phyloP scores from a whole-genome alignment of 2,888 invertebrate species.

The Caenorhabditis virilis region DNA sequence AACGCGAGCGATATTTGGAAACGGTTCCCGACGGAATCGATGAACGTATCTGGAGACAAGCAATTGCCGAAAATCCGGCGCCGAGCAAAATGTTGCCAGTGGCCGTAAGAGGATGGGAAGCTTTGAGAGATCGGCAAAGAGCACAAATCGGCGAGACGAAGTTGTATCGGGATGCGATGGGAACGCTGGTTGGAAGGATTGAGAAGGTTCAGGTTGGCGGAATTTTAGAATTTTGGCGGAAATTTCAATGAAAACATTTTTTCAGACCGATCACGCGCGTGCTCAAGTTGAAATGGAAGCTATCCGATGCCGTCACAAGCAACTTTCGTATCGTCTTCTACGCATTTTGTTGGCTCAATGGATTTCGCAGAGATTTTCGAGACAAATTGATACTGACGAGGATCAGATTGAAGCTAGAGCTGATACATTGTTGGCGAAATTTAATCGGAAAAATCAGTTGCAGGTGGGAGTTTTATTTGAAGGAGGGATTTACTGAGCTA shows the following conservation, averaged over 20 bases:
- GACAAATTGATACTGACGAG: conserved; percentile 46
- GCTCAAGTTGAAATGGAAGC: conserved; percentile 21
- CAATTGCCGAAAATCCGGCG: conserved; percentile 92
- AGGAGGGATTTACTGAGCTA: too few species aligned
- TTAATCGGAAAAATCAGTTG: conserved; percentile 88
- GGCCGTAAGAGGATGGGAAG: conserved; percentile 86
- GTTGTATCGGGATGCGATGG: conserved; percentile 16
- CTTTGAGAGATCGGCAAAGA: conserved; percentile 75
- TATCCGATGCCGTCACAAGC: conserved; percentile 26
- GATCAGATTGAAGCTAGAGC: conserved; percentile 80
- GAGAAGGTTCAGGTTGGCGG: conserved; percentile 14
- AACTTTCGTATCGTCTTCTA: conserved; percentile 26
- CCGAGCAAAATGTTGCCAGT: conserved; percentile 87
- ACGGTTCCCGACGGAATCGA: conserved; percentile 50
- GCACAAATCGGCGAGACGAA: conserved; percentile 47
- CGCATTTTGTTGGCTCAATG: conserved; percentile 41
- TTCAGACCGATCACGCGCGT: conserved; percentile 18
- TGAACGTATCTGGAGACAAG: conserved; percentile 90
- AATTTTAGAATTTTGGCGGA: too few species aligned
- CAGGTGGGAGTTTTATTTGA: conserved; percentile 76
- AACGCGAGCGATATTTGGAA: conserved; percentile 42
- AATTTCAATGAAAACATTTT: not conserved
- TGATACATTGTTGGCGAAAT: conserved; percentile 83
- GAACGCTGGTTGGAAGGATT: conserved; percentile 10
- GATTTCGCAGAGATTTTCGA: conserved; percentile 38